These are phyloP conservation scores for Subacronicta megacephala DNA, from an alignment of 2,888 invertebrate genomes.

Conservation along the genomic window DNA sequence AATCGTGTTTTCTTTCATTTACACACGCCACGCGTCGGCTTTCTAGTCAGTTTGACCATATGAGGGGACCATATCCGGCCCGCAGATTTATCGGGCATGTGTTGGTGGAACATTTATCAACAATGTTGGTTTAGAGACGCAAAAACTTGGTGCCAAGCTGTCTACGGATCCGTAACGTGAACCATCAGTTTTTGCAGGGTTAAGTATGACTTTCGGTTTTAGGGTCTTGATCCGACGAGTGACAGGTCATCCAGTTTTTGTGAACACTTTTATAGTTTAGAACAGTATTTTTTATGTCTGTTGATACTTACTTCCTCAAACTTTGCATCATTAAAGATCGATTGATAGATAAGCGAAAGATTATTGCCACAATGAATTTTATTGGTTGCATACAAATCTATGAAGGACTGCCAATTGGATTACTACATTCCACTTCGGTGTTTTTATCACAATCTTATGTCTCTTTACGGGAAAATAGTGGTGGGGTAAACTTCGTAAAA, in stretches of 20 bases:
- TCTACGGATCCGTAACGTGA: slow-evolving; percentile 62
- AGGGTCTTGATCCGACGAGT: slow-evolving; percentile 22
- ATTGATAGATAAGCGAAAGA: background rate
- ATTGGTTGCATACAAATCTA: too few species aligned
- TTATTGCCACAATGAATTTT: too few species aligned
- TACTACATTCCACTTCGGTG: too few species aligned
- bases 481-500: too few species aligned
- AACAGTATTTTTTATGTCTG: background rate
- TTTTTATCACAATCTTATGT: too few species aligned
- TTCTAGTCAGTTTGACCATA: slow-evolving; percentile 30
- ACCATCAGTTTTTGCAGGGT: slow-evolving; percentile 37
- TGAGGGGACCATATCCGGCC: slow-evolving; percentile 76
- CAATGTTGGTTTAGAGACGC: slow-evolving; percentile 59
- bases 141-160: slow-evolving; percentile 82
- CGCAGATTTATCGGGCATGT: slow-evolving; percentile 74
- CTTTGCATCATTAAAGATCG: background rate
- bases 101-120: slow-evolving; percentile 60
- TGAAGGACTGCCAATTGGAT: too few species aligned
- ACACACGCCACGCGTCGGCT: slow-evolving; percentile 41
- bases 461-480: too few species aligned
- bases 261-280: background rate
- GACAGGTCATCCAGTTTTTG: background rate
- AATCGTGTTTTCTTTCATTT: slow-evolving; percentile 11
- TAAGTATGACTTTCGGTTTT: slow-evolving; percentile 21
- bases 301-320: background rate